phyloP scores from a whole-genome alignment of 2,888 invertebrate species.

The Heliconius ethilla region DNA sequence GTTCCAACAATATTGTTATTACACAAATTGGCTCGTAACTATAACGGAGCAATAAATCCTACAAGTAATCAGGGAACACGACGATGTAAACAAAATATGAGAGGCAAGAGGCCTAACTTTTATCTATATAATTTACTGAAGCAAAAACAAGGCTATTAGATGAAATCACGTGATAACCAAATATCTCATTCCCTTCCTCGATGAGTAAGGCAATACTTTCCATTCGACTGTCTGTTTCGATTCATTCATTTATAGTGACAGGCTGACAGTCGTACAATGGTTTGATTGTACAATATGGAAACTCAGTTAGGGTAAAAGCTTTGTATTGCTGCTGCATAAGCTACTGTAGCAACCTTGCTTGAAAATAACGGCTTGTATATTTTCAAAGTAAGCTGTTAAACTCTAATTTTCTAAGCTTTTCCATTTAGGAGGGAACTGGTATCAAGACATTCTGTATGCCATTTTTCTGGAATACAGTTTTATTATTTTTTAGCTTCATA shows the following conservation, averaged over 20 bases:
- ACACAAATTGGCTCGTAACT: conserved; percentile 9
- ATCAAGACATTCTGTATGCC: neutral
- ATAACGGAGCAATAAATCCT: conserved; percentile 32
- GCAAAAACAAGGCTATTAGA: conserved; percentile 71
- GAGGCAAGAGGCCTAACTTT: conserved; percentile 53
- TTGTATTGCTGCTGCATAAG: neutral
- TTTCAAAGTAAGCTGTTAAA: neutral
- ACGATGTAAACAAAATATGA: conserved; percentile 38
- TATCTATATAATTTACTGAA: conserved; percentile 39
- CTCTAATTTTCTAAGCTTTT: neutral
- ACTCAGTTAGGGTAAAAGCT: neutral
- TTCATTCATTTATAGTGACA: neutral
- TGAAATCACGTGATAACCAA: conserved; percentile 55
- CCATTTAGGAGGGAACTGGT: neutral
- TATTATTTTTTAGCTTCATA: too few relatives aligned
- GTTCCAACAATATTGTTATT: conserved; percentile 2
- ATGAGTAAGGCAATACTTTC: conserved; percentile 21
- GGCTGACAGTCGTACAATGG: neutral
- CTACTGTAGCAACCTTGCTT: neutral
- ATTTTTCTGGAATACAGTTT: neutral
- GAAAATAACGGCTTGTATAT: neutral
- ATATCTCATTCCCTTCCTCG: conserved; percentile 50
- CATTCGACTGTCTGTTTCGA: conserved; percentile 2
- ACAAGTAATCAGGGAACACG: conserved; percentile 35
- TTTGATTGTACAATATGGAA: conserved; percentile 7